phyloP scores from a whole-genome alignment of 23 tunicate genomes.

The Styela clava region DNA sequence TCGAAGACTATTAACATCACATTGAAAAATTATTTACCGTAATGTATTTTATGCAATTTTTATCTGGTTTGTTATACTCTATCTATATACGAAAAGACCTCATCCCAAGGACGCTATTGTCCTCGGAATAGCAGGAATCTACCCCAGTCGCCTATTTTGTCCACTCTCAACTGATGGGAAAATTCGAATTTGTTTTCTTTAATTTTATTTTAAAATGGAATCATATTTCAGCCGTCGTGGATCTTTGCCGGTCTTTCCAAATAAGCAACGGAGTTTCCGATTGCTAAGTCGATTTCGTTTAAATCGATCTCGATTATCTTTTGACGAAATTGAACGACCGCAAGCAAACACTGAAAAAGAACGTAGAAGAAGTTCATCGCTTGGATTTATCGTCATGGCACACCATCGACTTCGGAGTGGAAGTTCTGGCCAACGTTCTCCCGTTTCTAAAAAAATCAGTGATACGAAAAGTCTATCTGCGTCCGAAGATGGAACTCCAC shows the following conservation, averaged over 20 bases:
- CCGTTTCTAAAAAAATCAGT: background rate
- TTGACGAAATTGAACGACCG: background rate
- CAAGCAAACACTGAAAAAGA: background rate
- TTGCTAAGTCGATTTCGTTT: background rate
- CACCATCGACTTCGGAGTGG: constrained; percentile 16
- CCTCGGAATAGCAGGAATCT: no score
- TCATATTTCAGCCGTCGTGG: background rate
- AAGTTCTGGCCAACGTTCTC: background rate
- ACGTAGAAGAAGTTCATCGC: constrained; percentile 10
- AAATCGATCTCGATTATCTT: background rate
- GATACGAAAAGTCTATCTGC: constrained; percentile 12
- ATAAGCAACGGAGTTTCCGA: background rate
- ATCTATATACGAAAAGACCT: no score
- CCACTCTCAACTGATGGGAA: no score
- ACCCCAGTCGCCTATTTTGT: no score
- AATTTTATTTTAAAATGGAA: no score
- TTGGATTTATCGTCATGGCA: constrained; percentile 13
- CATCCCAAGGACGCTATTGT: no score
- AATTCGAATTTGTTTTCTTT: no score
- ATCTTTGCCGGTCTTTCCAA: background rate
- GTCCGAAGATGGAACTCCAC: background rate
- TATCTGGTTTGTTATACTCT: no score
- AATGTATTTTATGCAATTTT: no score
- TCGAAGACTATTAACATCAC: no score
- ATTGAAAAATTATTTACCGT: no score